Conservation (phyloP, 2,888 invertebrate genomes). For the Drosophila eohydei region DNA sequence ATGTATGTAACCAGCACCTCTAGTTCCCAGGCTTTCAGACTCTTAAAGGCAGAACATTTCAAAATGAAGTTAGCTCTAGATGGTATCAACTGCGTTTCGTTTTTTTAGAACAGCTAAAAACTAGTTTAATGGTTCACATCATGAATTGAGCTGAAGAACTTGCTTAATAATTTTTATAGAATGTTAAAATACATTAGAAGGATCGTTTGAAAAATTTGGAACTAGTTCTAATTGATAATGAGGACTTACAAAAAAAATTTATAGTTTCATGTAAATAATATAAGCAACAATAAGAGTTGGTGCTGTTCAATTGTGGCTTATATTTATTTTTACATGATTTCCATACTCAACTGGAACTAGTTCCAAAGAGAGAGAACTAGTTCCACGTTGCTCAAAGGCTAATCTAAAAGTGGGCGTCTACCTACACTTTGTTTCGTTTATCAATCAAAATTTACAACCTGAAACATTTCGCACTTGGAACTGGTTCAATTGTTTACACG, state of each 20-base stretch:
- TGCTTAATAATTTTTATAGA: neutral
- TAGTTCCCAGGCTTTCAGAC: constrained; percentile 1
- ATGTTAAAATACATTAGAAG: too few relatives aligned
- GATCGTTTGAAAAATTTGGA: neutral
- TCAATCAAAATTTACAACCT: neutral
- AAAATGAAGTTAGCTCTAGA: neutral
- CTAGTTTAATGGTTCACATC: neutral
- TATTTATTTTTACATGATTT: neutral
- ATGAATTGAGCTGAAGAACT: too few relatives aligned
- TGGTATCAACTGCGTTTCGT: neutral
- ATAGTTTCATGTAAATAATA: neutral
- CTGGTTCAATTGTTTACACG: constrained; percentile 24
- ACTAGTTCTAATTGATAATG: neutral
- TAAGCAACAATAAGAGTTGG: too few relatives aligned
- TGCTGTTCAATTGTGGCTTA: neutral
- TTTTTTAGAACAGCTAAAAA: too few relatives aligned
- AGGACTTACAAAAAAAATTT: neutral
- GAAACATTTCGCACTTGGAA: constrained; percentile 4
- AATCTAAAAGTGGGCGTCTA: neutral
- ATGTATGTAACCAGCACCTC: neutral
- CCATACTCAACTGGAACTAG: neutral
- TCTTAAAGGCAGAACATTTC: neutral
- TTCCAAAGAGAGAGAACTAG: neutral
- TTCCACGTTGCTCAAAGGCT: neutral
- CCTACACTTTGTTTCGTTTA: neutral